Base-by-base conservation (phyloP, 1,140 invertebrate species). In the Conus ventricosus region DNA sequence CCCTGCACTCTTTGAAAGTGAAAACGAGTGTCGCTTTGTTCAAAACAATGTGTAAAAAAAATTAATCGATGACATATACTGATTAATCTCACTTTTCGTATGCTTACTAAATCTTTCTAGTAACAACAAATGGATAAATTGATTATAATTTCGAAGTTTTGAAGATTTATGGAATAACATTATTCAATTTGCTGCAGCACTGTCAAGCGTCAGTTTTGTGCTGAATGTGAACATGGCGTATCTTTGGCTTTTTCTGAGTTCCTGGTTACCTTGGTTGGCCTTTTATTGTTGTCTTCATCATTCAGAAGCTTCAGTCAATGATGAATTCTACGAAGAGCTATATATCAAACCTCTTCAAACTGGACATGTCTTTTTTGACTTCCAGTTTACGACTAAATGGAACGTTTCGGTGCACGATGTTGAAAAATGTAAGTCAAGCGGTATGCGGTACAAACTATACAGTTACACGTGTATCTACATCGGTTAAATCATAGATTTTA, bases 311-410 rank as follows among this genome's bases (percentile, higher is more conserved):
- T 27, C 78, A 51, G 67, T 27, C 7, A 88, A 91, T 93, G 97
- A 98, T 94, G 95, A 94, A 76, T 98, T 97, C 94, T 96, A 96
- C 88, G 98, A 98, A 95, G 97, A 98, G 94, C 95, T 98, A 27
- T 96, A 97, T 85, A 95, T 98, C 25, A 97, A 97, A 93, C 97
- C 97, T 0, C 94, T 98, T 71, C 95, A 96, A 60, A 97, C 96
- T 93, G 97, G 97, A 89, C 97, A 97, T 96, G 95, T 98, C 82
- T 97, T 98, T 94, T 96, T 97, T 20, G 97, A 97, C 95, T 98
- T 98, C 94, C 97, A 98, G 95, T 98, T 98, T 95, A 97, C 97
- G 60, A 98, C 97, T 5, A 89, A 90, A 82, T 97, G 97, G 97
- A 96, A 97, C 91, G 91, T 93, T 57, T 91, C 93, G 39, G 90